These are phyloP conservation scores for Enteromius treurensis DNA, from an alignment of 2,797 vertebrate genomes.

Conservation along the genomic window DNA sequence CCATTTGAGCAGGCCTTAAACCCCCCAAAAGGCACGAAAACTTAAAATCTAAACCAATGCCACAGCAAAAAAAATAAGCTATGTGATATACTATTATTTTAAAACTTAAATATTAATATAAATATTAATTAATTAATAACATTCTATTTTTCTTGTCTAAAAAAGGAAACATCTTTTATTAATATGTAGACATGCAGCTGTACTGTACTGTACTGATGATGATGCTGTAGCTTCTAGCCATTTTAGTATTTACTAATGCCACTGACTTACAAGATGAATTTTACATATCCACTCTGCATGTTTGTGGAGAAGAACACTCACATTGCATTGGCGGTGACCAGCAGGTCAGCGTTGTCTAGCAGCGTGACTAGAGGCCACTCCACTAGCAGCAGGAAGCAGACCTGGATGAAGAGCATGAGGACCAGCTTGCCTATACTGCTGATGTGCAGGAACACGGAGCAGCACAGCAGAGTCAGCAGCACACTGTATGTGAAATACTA, in stretches of 20 bases:
- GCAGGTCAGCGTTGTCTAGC: conserved; percentile 92
- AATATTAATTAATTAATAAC: background rate
- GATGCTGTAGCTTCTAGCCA: background rate
- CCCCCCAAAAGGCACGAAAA: background rate
- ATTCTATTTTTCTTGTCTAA: too few species aligned
- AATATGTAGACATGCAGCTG: background rate
- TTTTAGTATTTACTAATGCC: background rate
- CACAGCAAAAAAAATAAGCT: background rate
- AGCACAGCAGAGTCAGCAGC: conserved; percentile 94
- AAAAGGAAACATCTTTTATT: background rate
- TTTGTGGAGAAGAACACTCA: conserved; percentile 74
- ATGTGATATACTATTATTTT: background rate
- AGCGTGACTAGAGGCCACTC: conserved; percentile 89
- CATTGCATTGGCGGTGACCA: conserved; percentile 87
- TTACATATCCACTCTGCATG: background rate
- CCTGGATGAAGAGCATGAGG: conserved; percentile 89
- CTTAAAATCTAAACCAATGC: background rate
- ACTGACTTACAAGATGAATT: background rate
- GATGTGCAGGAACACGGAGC: conserved; percentile 97
- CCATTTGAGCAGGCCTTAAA: background rate
- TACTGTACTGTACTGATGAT: background rate
- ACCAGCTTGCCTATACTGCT: conserved; percentile 95
- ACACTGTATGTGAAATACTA: conserved; percentile 95
- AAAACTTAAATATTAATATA: background rate
- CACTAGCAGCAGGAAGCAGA: conserved; percentile 87